These are phyloP conservation scores for Andrena dorsata DNA, from an alignment of 2,888 invertebrate genomes.

Conservation along the genomic window DNA sequence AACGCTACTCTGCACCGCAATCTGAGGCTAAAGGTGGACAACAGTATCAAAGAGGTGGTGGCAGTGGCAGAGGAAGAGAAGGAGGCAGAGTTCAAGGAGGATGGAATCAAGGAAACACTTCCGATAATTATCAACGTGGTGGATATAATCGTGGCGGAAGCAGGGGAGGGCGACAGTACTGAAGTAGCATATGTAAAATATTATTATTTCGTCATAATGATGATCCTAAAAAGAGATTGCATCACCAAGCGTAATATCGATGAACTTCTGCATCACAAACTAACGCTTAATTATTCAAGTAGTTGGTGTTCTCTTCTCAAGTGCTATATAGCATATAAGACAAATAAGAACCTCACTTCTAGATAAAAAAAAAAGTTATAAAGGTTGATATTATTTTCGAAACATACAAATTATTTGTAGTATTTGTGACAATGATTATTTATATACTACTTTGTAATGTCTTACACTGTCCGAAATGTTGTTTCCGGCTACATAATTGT, in stretches of 20 bases:
- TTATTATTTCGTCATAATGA: conserved; percentile 5
- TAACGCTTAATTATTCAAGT: conserved; percentile 25
- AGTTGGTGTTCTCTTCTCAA: conserved; percentile 6
- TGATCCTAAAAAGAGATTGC: conserved; percentile 12
- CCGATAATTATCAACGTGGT: conserved; percentile 67
- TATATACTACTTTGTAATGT: conserved; percentile 20
- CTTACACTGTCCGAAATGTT: conserved; percentile 3
- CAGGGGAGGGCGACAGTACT: conserved; percentile 61
- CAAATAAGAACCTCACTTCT: background rate
- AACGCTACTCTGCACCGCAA: conserved; percentile 48
- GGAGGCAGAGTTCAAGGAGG: conserved; percentile 84
- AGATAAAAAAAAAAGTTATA: conserved; percentile 16
- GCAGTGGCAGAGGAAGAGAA: conserved; percentile 62
- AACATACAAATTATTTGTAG: conserved; percentile 19
- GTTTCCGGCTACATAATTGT: conserved; percentile 14
- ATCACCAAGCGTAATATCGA: conserved; percentile 22
- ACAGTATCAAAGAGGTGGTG: conserved; percentile 63
- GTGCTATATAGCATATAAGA: conserved; percentile 10
- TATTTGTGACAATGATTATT: conserved; percentile 22
- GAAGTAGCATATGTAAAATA: conserved; percentile 43
- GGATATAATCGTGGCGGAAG: conserved; percentile 71
- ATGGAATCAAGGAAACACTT: conserved; percentile 82
- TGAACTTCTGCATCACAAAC: conserved; percentile 17
- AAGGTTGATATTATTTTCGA: conserved; percentile 20
- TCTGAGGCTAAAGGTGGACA: conserved; percentile 63